A percentile compares a stretch with the other conserved stretches of the same genome.
phyloP scores from a whole-genome alignment of 2,113 vertebrate species.

The Rousettus leschenaultii region DNA sequence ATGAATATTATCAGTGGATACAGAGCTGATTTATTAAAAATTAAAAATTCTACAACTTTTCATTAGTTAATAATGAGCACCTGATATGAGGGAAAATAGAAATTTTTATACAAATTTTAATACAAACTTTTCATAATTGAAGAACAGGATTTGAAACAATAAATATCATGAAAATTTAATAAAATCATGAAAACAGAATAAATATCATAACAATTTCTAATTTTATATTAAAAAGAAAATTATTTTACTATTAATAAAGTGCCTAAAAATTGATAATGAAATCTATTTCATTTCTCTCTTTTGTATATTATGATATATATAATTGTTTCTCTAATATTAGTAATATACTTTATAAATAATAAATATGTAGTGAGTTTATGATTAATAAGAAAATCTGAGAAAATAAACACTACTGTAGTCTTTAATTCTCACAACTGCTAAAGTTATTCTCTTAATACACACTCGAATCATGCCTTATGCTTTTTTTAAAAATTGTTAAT shows the following conservation, averaged over 20 bases:
- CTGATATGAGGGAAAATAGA: background rate
- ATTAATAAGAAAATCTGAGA: background rate
- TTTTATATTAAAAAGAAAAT: background rate
- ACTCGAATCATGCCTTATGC: conserved; percentile 24
- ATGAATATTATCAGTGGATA: background rate
- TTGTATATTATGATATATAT: background rate
- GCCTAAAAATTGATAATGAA: background rate
- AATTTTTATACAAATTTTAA: background rate
- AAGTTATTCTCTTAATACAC: conserved; percentile 55
- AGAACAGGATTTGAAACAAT: background rate
- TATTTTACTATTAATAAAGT: background rate
- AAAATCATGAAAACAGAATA: background rate
- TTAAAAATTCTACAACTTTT: background rate
- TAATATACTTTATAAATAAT: conserved; percentile 5
- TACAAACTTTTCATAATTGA: background rate
- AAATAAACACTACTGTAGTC: background rate
- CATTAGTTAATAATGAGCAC: background rate
- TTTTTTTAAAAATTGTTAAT: conserved; percentile 68
- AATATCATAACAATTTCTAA: background rate
- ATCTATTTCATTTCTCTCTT: background rate
- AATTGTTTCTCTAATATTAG: background rate
- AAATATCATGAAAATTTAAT: background rate
- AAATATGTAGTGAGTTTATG: background rate
- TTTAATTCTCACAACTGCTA: conserved; percentile 57
- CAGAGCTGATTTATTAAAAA: background rate